Percentiles rank a stretch among this genome's conserved stretches.
Evolutionary conservation across 2,888 invertebrate genomes (phyloP).

Genomic region (Microlaimidae sp.): DNA sequence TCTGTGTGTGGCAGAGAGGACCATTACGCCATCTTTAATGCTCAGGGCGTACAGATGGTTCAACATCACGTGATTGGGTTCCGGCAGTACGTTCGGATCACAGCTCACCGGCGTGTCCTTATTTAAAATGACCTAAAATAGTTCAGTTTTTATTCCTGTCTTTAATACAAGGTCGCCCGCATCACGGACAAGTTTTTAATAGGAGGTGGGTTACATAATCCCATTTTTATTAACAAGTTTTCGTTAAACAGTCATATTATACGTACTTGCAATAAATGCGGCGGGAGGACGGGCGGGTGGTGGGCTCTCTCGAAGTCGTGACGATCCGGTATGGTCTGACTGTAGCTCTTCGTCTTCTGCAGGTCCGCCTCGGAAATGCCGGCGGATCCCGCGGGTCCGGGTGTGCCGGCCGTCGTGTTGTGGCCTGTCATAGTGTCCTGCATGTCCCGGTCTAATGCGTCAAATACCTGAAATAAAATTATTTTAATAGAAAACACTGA

Average conservation of each 20-base stretch:
- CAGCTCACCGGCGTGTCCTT: conserved; percentile 95
- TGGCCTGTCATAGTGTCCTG: conserved; percentile 28
- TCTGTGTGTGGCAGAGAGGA: conserved; percentile 88
- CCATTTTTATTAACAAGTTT: too few relatives aligned
- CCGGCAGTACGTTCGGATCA: conserved; percentile 94
- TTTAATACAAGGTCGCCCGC: too few relatives aligned
- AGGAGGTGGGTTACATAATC: too few relatives aligned
- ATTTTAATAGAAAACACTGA: conserved; percentile 38
- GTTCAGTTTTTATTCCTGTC: too few relatives aligned
- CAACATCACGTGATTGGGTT: conserved; percentile 98
- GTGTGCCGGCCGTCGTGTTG: conserved; percentile 21
- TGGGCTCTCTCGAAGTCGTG: conserved; percentile 82
- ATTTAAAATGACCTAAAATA: conserved; percentile 64
- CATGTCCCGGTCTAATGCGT: conserved; percentile 33
- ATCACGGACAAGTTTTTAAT: too few relatives aligned
- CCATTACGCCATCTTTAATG: conserved; percentile 99
- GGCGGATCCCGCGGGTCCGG: conserved; percentile 18
- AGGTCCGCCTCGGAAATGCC: conserved; percentile 33
- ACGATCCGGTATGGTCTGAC: conserved; percentile 65
- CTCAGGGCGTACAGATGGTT: conserved; percentile 98
- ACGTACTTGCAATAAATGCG: conserved; percentile 69
- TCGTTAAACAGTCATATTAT: too few relatives aligned
- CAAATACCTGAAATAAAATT: conserved; percentile 50
- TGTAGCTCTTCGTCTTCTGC: conserved; percentile 36
- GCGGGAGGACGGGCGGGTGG: conserved; percentile 89